Evolutionary conservation across 2,113 vertebrate species (phyloP), one percentile per base, ranked within the genome.

Genomic region (Myrmecophaga tridactyla): DNA sequence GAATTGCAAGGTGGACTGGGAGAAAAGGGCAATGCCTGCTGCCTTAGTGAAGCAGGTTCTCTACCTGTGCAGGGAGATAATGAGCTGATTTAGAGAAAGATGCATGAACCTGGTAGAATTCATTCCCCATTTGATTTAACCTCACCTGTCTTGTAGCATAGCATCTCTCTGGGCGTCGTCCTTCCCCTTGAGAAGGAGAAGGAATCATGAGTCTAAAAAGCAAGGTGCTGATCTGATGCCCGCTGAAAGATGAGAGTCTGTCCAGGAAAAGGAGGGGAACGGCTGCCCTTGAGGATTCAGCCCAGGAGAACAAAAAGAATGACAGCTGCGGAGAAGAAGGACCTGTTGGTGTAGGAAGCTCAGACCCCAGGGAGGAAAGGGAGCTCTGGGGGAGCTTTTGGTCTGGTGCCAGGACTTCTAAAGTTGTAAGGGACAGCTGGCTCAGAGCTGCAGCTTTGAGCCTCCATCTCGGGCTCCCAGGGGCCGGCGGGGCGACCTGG

Each of bases 231-330:
- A 94, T 56, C 36, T 95, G 90, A 88, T 76, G 88, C 73, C 96
- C 75, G 63, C 18, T 97, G 95, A 97, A 92, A 96, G 96, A 96
- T 56, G 89, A 84, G 46, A 93, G 94, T 81, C 89, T 86, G 91
- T 92, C 94, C 94, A 65, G 88, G 80, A 89, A 58, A 96, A 75
- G n/a, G 46, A n/a, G 86, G 43, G 81, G 93, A 95, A 94, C 0
- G 89, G 81, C 92, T 15, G 12, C 36, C 84, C 90, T 83, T 89
- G 96, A 88, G 85, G 92, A 97, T 82, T 72, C 51, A 94, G 95
- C 96, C 97, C 92, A 96, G 94, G 94, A 96, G 97, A 97, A 95
- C 72, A n/a, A 82, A 46, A 51, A 88, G 89, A 97, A 89, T 97
- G 94, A 96, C 89, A 95, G 82, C 95, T 94, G 43, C 90, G 58